Percentiles rank a stretch among this genome's conserved stretches.
Conservation (phyloP, 2,113 vertebrate species). For the Leptocoma aspasia region DNA sequence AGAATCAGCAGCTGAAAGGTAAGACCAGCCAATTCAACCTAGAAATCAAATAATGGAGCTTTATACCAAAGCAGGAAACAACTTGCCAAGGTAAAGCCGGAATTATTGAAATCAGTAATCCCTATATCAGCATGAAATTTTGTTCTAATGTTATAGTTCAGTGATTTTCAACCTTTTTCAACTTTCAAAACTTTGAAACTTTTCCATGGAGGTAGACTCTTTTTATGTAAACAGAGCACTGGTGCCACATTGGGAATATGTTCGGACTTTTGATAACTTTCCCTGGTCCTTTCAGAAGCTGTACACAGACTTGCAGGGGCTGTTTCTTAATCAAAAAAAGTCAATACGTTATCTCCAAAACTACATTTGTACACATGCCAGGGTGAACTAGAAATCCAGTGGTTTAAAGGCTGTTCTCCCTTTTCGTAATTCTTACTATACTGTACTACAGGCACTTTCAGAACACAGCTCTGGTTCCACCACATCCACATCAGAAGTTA, state of each 20-base stretch:
- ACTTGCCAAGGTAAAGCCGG: not conserved
- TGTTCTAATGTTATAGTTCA: not conserved
- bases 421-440: not conserved
- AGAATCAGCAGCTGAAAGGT: not conserved
- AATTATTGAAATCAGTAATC: constrained; percentile 6
- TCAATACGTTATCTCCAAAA: not conserved
- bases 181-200: not conserved
- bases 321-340: not conserved
- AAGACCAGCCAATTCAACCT: not conserved
- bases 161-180: not conserved
- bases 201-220: not conserved
- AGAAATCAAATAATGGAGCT: not conserved
- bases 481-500: not conserved
- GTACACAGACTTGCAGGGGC: not conserved
- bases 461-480: not conserved
- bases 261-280: not conserved
- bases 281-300: not conserved
- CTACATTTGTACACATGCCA: not conserved
- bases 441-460: not conserved
- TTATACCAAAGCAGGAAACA: not conserved
- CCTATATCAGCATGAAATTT: not conserved
- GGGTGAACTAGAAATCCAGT: not conserved
- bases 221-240: not conserved
- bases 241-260: not conserved
- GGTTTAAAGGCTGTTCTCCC: not conserved